phyloP scores from a whole-genome alignment of 2,113 vertebrate genomes.

The Pteropus alecto region DNA sequence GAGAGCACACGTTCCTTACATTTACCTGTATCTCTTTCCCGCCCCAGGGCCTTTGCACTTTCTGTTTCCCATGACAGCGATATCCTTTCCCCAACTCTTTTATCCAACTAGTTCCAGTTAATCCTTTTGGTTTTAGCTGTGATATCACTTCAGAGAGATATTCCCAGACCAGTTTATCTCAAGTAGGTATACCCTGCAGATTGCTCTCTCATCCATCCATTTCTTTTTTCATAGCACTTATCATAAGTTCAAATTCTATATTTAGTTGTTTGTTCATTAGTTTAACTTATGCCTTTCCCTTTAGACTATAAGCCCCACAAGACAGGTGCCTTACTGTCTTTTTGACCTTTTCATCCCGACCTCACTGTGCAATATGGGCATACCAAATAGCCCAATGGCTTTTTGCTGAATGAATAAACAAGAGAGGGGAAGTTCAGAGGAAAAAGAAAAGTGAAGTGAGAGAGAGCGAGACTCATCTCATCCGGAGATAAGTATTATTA shows the following conservation, averaged over 20 bases:
- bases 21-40: not conserved
- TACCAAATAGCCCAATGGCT: not conserved
- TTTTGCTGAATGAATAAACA: not conserved
- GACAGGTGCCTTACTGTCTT: not conserved
- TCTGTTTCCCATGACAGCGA: not conserved
- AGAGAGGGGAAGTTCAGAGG: not conserved
- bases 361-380: not conserved
- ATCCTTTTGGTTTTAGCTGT: not conserved
- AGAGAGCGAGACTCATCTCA: not conserved
- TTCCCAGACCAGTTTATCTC: not conserved
- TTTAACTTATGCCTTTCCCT: not conserved
- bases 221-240: not conserved
- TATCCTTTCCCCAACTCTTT: not conserved
- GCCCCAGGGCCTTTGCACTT: not conserved
- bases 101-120: not conserved
- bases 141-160: not conserved
- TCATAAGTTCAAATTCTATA: not conserved
- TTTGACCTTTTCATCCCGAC: not conserved
- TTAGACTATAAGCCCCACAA: not conserved
- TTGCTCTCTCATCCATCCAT: not conserved
- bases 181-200: not conserved
- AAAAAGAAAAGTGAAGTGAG: not conserved
- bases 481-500: not conserved
- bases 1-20: not conserved
- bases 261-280: not conserved